These are phyloP conservation scores for Antechinus flavipes DNA, from an alignment of 2,113 vertebrate genomes.

Conservation along the genomic window DNA sequence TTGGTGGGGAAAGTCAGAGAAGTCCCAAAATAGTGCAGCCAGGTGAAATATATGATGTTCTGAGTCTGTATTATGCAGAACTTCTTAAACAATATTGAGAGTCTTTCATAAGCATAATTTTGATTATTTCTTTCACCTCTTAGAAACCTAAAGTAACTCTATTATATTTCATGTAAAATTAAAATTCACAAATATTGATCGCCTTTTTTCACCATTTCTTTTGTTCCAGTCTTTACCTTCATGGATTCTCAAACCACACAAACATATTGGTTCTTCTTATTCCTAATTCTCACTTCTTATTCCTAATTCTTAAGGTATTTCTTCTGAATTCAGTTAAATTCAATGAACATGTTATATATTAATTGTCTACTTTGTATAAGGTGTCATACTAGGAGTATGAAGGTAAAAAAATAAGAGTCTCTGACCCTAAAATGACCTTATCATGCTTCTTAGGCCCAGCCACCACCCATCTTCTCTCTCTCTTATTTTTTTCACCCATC, in stretches of 20 bases:
- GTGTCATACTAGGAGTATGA: not conserved
- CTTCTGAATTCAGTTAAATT: not conserved
- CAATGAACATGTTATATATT: not conserved
- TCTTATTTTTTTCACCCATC: not conserved
- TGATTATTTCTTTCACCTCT: not conserved
- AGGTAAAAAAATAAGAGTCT: not conserved
- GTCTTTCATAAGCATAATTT: not conserved
- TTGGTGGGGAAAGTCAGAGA: not conserved
- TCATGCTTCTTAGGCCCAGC: not conserved
- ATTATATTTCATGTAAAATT: not conserved
- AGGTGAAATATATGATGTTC: not conserved
- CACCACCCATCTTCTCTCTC: not conserved
- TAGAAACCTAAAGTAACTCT: not conserved
- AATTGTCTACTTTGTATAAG: not conserved
- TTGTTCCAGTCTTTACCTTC: not conserved
- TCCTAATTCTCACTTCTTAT: too few relatives aligned
- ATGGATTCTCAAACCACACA: not conserved
- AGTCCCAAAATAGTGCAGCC: not conserved
- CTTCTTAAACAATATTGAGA: not conserved
- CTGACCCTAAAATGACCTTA: not conserved
- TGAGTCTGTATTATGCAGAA: not conserved
- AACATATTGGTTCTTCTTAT: not conserved
- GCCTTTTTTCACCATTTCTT: not conserved
- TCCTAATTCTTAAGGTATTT: conserved; percentile 5
- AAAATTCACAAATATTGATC: not conserved